A percentile compares a stretch with the other conserved stretches of the same genome.
These are phyloP conservation scores for Drosophila bocqueti DNA, from an alignment of 1,140 invertebrate genomes.

Conservation along the genomic window DNA sequence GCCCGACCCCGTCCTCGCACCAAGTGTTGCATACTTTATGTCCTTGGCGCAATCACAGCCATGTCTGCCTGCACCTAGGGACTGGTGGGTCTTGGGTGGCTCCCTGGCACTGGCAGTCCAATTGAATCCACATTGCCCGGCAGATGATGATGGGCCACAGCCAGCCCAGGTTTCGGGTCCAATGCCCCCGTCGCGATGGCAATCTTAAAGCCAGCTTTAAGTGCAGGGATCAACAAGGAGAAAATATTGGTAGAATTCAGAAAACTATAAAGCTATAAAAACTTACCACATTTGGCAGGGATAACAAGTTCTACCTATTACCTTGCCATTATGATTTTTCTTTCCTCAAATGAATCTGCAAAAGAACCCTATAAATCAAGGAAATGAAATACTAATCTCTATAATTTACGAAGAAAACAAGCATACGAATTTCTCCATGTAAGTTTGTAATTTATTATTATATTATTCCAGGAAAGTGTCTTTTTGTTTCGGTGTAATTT, in stretches of 20 bases:
- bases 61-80: constrained; percentile 46
- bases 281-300: background rate
- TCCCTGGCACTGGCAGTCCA: constrained; percentile 10
- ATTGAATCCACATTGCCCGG: constrained; percentile 43
- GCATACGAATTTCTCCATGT: background rate
- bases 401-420: background rate
- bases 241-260: no score
- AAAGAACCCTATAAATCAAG: no score
- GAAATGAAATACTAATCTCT: no score
- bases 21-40: constrained; percentile 77
- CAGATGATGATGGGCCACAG: constrained; percentile 28
- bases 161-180: background rate
- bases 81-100: background rate
- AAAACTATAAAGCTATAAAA: background rate
- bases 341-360: no score
- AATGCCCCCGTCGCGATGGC: background rate
- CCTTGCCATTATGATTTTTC: no score
- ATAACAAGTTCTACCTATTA: no score
- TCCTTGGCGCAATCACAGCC: constrained; percentile 64
- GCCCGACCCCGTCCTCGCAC: constrained; percentile 24
- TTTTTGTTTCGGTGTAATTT: background rate
- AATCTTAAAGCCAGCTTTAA: constrained; percentile 20
- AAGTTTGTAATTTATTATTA: background rate
- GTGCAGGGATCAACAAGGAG: background rate
- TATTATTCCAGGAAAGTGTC: background rate